phyloP scores from a whole-genome alignment of 2,113 vertebrate species.

The Opisthocomus hoazin region DNA sequence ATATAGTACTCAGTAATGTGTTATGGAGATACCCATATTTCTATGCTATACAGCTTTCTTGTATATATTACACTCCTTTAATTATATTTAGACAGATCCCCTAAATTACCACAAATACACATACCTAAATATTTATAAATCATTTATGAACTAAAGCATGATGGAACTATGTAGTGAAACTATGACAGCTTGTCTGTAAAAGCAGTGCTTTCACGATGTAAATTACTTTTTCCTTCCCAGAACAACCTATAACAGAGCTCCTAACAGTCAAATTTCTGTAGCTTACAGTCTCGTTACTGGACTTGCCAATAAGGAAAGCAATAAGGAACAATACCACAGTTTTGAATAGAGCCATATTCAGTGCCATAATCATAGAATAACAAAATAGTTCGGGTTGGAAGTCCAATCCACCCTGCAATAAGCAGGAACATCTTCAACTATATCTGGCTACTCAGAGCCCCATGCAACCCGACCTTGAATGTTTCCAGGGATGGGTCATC shows the following conservation, averaged over 20 bases:
- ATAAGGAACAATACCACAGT: neutral
- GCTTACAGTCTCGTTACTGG: neutral
- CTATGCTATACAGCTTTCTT: neutral
- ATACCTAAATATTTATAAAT: neutral
- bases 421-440: no score
- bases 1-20: neutral
- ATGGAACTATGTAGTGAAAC: neutral
- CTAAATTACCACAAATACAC: neutral
- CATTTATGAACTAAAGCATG: neutral
- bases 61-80: neutral
- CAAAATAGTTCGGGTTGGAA: no score
- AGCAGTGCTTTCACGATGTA: neutral
- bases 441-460: no score
- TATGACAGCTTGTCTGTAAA: neutral
- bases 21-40: neutral
- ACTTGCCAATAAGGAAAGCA: neutral
- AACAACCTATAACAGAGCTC: neutral
- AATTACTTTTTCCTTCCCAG: neutral
- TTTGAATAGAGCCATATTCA: neutral
- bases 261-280: neutral
- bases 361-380: no score
- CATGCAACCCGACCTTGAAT: no score
- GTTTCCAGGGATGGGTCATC: no score
- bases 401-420: no score
- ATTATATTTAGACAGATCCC: neutral